Conservation (phyloP, 2,797 vertebrate species). For the Pipistrellus pygmaeus region DNA sequence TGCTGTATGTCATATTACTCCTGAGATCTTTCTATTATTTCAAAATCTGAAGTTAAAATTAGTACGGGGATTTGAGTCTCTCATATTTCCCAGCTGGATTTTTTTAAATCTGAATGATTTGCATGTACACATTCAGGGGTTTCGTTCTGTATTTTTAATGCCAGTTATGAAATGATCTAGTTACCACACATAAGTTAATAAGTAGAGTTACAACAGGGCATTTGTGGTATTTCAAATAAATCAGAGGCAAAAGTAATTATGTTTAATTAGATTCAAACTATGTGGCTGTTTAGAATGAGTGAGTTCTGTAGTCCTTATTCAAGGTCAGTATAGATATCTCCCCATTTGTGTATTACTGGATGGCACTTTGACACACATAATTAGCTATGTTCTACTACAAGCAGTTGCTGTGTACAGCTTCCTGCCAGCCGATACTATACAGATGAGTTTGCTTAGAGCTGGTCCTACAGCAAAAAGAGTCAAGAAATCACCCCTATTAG, state of each 20-base stretch:
- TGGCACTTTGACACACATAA: not conserved
- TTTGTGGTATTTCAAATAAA: constrained; percentile 46
- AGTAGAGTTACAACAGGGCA: constrained; percentile 27
- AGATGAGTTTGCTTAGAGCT: not conserved
- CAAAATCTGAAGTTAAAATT: constrained; percentile 81
- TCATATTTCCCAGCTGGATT: constrained; percentile 64
- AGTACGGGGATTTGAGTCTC: constrained; percentile 76
- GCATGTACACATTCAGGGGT: constrained; percentile 62
- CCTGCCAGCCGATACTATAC: not conserved
- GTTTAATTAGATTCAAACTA: not conserved
- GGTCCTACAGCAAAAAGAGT: not conserved
- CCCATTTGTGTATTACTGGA: not conserved
- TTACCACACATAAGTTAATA: constrained; percentile 40
- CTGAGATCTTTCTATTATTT: constrained; percentile 78
- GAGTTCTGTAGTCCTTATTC: not conserved
- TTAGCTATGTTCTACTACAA: not conserved
- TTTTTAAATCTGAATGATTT: constrained; percentile 76
- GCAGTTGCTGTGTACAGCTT: not conserved
- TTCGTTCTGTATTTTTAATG: constrained; percentile 63
- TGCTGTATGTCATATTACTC: constrained; percentile 75
- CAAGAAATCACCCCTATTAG: not conserved
- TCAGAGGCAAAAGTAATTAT: constrained; percentile 32
- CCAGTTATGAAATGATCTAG: constrained; percentile 52
- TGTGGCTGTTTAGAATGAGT: not conserved
- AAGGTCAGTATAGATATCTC: not conserved